Evolutionary conservation across 1,140 invertebrate genomes (phyloP).

Genomic region (Ephestia elutella): DNA sequence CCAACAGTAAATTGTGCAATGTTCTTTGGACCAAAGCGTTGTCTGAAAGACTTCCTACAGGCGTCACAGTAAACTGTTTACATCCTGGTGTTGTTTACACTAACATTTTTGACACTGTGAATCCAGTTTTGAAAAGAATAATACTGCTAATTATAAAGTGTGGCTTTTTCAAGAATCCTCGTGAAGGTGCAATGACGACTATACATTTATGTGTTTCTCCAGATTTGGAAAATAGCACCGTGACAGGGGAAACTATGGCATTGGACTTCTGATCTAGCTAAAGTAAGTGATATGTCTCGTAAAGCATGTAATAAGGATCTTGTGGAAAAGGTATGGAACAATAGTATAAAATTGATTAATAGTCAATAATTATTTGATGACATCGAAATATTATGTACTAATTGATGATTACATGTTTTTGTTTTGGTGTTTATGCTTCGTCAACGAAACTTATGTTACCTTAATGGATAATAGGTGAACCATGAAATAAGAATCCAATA

Average conservation of each 20-base stretch:
- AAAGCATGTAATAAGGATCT: slow-evolving; percentile 31
- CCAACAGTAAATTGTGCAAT: slow-evolving; percentile 82
- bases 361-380: neutral
- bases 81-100: slow-evolving; percentile 79
- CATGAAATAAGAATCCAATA: too few relatives aligned
- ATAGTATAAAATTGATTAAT: slow-evolving; percentile 5
- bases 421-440: too few relatives aligned
- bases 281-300: slow-evolving; percentile 13
- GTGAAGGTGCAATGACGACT: slow-evolving; percentile 80
- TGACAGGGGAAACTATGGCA: slow-evolving; percentile 49
- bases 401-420: too few relatives aligned
- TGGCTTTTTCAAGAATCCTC: slow-evolving; percentile 72
- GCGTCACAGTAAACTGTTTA: slow-evolving; percentile 74
- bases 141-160: slow-evolving; percentile 31
- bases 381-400: too few relatives aligned
- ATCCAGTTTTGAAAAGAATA: neutral
- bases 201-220: slow-evolving; percentile 62
- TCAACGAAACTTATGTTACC: too few relatives aligned
- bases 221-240: slow-evolving; percentile 28
- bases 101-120: slow-evolving; percentile 54
- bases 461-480: too few relatives aligned
- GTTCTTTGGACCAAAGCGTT: slow-evolving; percentile 80
- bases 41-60: slow-evolving; percentile 71
- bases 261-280: slow-evolving; percentile 59
- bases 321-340: slow-evolving; percentile 38